A percentile compares a stretch with the other conserved stretches of the same genome.
These are phyloP conservation scores for Frankliniella fusca DNA, from an alignment of 2,888 invertebrate genomes.

Conservation along the genomic window DNA sequence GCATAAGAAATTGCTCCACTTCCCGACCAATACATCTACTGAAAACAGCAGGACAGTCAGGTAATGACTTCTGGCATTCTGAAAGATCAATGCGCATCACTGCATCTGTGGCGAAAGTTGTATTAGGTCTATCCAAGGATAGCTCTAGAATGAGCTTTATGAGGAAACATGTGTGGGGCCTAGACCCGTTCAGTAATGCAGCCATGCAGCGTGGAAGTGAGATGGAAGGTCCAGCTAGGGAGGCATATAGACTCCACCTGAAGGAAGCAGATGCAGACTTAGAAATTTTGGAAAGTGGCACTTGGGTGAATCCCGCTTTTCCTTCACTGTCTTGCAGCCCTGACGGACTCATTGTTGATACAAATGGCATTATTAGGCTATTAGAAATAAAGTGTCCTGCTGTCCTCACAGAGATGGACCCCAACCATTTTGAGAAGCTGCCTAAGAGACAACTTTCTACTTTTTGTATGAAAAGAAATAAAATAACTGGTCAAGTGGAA, in stretches of 20 bases:
- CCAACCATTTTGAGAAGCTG: background rate
- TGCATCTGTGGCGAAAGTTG: background rate
- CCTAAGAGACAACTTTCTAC: background rate
- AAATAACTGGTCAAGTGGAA: background rate
- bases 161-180: background rate
- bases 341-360: background rate
- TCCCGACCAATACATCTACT: background rate
- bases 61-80: background rate
- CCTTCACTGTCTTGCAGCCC: background rate
- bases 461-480: background rate
- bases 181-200: background rate
- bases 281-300: background rate
- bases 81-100: background rate
- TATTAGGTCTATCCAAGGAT: background rate
- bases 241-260: background rate
- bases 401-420: background rate
- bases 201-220: background rate
- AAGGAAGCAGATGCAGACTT: background rate
- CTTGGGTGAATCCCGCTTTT: background rate
- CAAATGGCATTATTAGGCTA: background rate
- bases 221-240: background rate
- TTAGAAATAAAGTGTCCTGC: background rate
- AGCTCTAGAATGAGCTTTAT: background rate
- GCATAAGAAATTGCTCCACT: background rate
- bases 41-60: background rate